These are phyloP conservation scores for Pyralis farinalis DNA, from an alignment of 2,888 invertebrate species.

Conservation along the genomic window DNA sequence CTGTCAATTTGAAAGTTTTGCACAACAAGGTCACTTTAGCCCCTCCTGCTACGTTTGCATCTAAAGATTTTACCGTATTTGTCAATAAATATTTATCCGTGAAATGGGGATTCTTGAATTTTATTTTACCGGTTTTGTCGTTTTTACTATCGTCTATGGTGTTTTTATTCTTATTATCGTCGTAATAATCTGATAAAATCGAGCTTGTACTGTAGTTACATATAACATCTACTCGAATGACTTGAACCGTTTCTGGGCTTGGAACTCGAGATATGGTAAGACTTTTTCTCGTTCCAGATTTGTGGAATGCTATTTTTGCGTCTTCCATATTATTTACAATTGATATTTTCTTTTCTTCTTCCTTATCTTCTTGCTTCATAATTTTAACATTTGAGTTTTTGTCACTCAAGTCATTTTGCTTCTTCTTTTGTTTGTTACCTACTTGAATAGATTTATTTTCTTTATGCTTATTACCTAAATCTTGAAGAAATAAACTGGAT, in stretches of 20 bases:
- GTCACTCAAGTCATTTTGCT: conserved; percentile 27
- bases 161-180: conserved; percentile 35
- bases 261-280: conserved; percentile 66
- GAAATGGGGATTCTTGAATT: conserved; percentile 42
- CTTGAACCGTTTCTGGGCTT: conserved; percentile 71
- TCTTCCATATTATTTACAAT: conserved; percentile 30
- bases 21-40: conserved; percentile 70
- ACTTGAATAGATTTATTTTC: conserved; percentile 50
- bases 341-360: conserved; percentile 23
- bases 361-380: conserved; percentile 20
- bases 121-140: conserved; percentile 28
- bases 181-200: conserved; percentile 37
- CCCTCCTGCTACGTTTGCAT: conserved; percentile 57
- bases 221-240: conserved; percentile 73
- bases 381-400: conserved; percentile 16
- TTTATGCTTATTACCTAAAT: conserved; percentile 32
- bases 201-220: conserved; percentile 49
- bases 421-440: conserved; percentile 32
- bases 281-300: conserved; percentile 60
- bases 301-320: conserved; percentile 54
- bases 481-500: conserved; percentile 46
- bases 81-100: conserved; percentile 61
- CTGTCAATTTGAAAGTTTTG: conserved; percentile 63
- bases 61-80: conserved; percentile 59
- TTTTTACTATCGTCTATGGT: conserved; percentile 15